These are phyloP conservation scores for Coilia nasus DNA, from an alignment of 2,797 vertebrate species.

Conservation along the genomic window DNA sequence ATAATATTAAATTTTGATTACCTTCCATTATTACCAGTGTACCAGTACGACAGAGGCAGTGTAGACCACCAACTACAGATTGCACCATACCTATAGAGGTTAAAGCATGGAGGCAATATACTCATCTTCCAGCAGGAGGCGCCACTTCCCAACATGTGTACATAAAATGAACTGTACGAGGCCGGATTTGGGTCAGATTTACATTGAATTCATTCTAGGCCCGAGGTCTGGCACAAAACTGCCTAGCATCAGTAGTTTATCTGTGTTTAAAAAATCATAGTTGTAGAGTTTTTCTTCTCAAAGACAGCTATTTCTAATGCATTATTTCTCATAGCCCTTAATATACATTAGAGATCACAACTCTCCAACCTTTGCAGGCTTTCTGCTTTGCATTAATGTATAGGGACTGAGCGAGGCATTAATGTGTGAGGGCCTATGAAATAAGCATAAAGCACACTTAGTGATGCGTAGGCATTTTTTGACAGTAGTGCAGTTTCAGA, in stretches of 20 bases:
- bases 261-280: background rate
- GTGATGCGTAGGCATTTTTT: background rate
- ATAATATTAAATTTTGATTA: too few relatives aligned
- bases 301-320: background rate
- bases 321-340: background rate
- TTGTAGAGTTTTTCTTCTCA: background rate
- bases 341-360: background rate
- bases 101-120: background rate
- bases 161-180: background rate
- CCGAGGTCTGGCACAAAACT: background rate
- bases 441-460: background rate
- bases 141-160: background rate
- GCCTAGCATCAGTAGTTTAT: background rate
- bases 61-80: background rate
- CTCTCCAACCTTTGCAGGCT: too few relatives aligned
- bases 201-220: background rate
- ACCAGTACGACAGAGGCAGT: too few relatives aligned
- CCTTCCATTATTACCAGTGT: too few relatives aligned
- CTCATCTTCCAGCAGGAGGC: background rate
- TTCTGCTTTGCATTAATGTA: background rate
- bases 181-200: background rate
- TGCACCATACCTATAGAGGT: background rate
- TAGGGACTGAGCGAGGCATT: background rate
- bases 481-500: background rate
- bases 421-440: background rate